Evolutionary conservation across 2,113 vertebrate species (phyloP).

Genomic region (Amazona guildingii): DNA sequence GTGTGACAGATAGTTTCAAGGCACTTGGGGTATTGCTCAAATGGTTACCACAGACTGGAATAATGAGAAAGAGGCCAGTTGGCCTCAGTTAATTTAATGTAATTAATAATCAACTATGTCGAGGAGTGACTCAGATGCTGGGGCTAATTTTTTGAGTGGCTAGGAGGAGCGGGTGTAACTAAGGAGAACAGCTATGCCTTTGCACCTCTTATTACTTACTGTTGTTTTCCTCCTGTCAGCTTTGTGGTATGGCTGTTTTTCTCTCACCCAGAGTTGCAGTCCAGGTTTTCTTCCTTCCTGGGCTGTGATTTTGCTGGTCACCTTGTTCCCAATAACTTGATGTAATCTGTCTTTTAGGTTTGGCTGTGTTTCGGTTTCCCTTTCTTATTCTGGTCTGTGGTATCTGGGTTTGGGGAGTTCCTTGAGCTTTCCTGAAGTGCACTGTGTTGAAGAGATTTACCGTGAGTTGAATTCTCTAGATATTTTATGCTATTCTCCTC

Average conservation of each 20-base stretch:
- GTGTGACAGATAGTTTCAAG: neutral
- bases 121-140: neutral
- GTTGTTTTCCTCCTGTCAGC: neutral
- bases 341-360: neutral
- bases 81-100: neutral
- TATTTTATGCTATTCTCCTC: neutral
- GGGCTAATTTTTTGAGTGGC: neutral
- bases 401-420: neutral
- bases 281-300: neutral
- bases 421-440: neutral
- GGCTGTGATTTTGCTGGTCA: neutral
- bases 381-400: neutral
- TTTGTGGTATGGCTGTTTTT: neutral
- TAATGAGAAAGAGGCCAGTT: neutral
- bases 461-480: neutral
- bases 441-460: neutral
- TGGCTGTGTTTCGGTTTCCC: neutral
- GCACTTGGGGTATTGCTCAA: neutral
- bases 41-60: neutral
- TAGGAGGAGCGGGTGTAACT: neutral
- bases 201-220: neutral
- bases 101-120: neutral
- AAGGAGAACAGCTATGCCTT: neutral
- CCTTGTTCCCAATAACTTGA: neutral
- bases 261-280: neutral